Base-by-base conservation (phyloP, 2,113 vertebrate genomes). In the Cnemophilus loriae region DNA sequence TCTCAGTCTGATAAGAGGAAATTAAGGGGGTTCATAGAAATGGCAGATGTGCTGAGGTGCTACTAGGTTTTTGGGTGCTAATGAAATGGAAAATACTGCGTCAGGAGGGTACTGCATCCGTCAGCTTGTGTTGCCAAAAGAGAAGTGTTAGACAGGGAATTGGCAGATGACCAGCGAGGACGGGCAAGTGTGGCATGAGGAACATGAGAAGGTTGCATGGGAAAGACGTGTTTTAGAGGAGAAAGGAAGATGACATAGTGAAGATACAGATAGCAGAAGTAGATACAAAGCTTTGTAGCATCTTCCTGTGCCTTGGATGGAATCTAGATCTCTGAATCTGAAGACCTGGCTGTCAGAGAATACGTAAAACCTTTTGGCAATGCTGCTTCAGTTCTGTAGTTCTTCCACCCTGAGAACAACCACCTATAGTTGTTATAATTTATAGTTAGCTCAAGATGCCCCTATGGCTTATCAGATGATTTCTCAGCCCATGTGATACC, bases 131-230 rank as follows among this genome's bases (percentile, higher is more conserved):
- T 71, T 71, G 52, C 57, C 70, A 60, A 70, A 74, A 49, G 60
- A 52, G 47, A 63, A 75, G 41, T 0, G 0, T 44, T 77, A 46
- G 42, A 24, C 13, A n/a, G 55, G n/a, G 60, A 74, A 11, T 33
- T 17, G 26, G 70, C 17, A 28, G 68, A 8, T 67, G 92, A 70
- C 52, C 42, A 60, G 19, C 3, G 11, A 75, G 64, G 59, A 23
- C 0, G 0, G 52, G 26, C 65, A 79, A 56, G 27, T 10, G 10
- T 26, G 39, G n/a, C 52, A 35, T 0, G 3, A 78, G n/a, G 55
- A 89, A 46, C 3, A 2, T 11, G 28, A 57, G 68, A 77, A 60
- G 37, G 46, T 61, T 69, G 23, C 27, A 35, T 86, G 50, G 28
- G 41, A 70, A 55, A 69, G 28, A 46, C 0, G 1, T 28, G 37